Conservation (phyloP, 2,888 invertebrate species). For the Drosophila mettleri region DNA sequence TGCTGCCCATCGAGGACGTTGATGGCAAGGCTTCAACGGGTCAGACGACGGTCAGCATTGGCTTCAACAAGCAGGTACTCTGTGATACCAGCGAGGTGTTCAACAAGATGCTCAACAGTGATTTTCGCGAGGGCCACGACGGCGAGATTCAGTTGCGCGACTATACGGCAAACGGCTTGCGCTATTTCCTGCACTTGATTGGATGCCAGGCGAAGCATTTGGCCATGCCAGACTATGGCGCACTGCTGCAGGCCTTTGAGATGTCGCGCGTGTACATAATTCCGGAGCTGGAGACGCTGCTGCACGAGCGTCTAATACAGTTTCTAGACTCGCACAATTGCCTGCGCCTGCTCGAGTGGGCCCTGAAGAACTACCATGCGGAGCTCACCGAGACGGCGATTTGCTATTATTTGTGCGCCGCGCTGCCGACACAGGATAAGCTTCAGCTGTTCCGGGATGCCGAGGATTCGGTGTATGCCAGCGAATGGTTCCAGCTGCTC, state of each 20-base stretch:
- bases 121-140: conserved; percentile 84
- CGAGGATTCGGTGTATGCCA: conserved; percentile 82
- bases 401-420: conserved; percentile 83
- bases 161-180: conserved; percentile 81
- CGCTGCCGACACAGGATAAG: conserved; percentile 77
- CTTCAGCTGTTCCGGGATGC: conserved; percentile 82
- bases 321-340: conserved; percentile 81
- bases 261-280: conserved; percentile 84
- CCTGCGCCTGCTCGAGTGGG: conserved; percentile 83
- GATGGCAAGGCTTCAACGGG: conserved; percentile 9
- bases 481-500: conserved; percentile 85
- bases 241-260: conserved; percentile 84
- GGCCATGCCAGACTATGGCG: conserved; percentile 74
- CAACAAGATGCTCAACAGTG: conserved; percentile 84
- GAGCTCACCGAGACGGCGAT: conserved; percentile 84
- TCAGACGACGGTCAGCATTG: conserved; percentile 55
- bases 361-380: conserved; percentile 83
- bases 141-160: conserved; percentile 83
- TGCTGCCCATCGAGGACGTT: conserved; percentile 57
- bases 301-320: conserved; percentile 78
- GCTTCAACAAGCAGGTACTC: conserved; percentile 82
- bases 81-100: conserved; percentile 84
- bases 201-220: conserved; percentile 67
- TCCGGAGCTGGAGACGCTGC: conserved; percentile 78
- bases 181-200: conserved; percentile 84